Evolutionary conservation across 2,113 vertebrate species (phyloP), one percentile per base, ranked within the genome.

Genomic region (Clarias batrachus): DNA sequence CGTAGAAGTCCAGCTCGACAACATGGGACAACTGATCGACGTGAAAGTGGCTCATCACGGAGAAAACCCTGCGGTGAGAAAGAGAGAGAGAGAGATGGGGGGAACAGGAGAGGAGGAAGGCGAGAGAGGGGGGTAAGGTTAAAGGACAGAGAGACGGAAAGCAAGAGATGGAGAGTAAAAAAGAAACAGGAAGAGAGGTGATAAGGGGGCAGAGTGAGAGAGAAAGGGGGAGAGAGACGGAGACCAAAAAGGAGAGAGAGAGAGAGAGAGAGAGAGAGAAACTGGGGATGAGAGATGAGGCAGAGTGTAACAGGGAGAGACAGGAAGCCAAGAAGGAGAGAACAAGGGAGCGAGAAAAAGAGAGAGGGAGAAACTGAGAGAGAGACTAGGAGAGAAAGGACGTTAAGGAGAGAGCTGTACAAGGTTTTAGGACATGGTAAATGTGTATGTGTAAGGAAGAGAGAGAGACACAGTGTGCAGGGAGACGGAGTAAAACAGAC

Each of bases 1-100:
- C n/a, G 96, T 99, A 91, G 98, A 99, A 88, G 97, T 99, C 79
- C 98, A 98, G 93, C 91, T 99, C 90, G 98, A 99, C 92, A 92
- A 94, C 48, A 87, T 91, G 48, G 98, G 98, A 71, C 96, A 97
- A 94, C 95, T 99, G 62, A 96, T 97, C 89, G 98, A 99, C 78
- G 98, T 99, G 89, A 99, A 99, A 92, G 98, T 99, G 94, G 97
- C 98, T 90, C 98, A 99, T 94, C 98, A 99, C 60, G 96, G 98
- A 91, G 98, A 99, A 93, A 99, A 97, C 92, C 98, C 98, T 0
- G 97, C 97, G 96, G 98, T 99, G 90, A n/a, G 17, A 56, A 25
- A 1, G 1, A 52, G 41, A 52, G 90, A n/a, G 17, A 56, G 48
- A 1, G 1, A 52, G 41, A 52, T 3, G 1, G 21, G 73, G 73